phyloP scores from a whole-genome alignment of 2,113 vertebrate genomes.

The Hyla sarda region DNA sequence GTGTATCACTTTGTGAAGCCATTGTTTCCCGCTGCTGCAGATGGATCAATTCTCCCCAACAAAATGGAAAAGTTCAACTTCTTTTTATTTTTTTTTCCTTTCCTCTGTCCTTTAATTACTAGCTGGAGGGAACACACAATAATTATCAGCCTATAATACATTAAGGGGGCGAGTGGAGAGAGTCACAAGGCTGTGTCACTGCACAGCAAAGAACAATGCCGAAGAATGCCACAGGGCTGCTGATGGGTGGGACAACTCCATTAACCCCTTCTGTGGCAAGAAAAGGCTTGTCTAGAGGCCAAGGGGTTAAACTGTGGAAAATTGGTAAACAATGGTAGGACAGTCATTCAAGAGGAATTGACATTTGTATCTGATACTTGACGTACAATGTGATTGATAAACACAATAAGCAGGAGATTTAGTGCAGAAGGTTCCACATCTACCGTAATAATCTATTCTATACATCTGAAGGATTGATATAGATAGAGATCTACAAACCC shows the following conservation, averaged over 20 bases:
- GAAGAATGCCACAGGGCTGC: constrained; percentile 62
- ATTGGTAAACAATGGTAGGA: background rate
- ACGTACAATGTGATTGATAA: background rate
- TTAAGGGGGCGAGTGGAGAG: constrained; percentile 71
- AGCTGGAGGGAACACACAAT: constrained; percentile 80
- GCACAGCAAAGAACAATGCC: constrained; percentile 48
- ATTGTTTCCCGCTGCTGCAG: constrained; percentile 48
- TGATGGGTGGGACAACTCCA: constrained; percentile 24
- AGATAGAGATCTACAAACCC: no score
- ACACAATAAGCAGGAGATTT: background rate
- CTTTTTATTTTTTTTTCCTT: constrained; percentile 74
- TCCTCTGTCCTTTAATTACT: constrained; percentile 84
- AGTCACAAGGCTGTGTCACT: constrained; percentile 62
- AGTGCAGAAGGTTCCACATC: no score
- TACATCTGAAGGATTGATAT: no score
- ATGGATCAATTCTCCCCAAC: constrained; percentile 49
- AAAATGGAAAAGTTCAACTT: constrained; percentile 65
- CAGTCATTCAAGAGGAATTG: background rate
- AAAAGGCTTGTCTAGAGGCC: background rate
- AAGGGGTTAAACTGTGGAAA: constrained; percentile 1
- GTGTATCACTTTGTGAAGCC: constrained; percentile 36
- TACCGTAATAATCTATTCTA: no score
- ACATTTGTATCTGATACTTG: background rate
- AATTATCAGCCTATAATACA: constrained; percentile 85
- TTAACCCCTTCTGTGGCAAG: constrained; percentile 12